Evolutionary conservation across 2,888 invertebrate species (phyloP).

Genomic region (Lasioglossum figueresi): DNA sequence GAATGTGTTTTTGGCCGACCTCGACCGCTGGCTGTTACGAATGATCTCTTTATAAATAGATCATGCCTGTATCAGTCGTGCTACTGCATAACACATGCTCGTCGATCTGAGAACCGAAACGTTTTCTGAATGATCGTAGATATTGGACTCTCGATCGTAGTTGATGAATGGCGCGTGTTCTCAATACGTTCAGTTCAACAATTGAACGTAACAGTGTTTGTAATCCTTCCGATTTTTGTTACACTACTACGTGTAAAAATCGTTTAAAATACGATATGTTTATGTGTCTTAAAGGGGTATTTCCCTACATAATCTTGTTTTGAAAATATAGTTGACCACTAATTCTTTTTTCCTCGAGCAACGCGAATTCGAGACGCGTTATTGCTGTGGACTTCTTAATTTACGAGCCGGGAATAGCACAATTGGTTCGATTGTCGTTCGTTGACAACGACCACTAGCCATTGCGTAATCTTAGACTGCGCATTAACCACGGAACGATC

Average conservation of each 20-base stretch:
- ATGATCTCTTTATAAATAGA: background rate
- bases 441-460: background rate
- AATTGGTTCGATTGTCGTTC: background rate
- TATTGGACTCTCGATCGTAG: background rate
- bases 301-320: accelerated
- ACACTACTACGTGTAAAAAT: background rate
- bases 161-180: background rate
- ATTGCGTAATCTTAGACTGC: background rate
- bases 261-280: background rate
- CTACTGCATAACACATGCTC: no score
- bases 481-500: background rate
- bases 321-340: background rate
- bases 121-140: background rate
- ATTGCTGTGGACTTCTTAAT: background rate
- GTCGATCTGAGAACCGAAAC: background rate
- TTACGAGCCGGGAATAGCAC: background rate
- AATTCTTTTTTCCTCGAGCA: background rate
- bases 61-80: background rate
- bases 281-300: background rate
- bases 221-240: background rate
- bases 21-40: background rate
- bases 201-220: background rate
- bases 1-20: background rate
- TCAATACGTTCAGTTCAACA: background rate
- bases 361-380: background rate